Percentiles rank a stretch among this genome's conserved stretches.
These are phyloP conservation scores for Diloba caeruleocephala DNA, from an alignment of 2,888 invertebrate species.

Conservation along the genomic window DNA sequence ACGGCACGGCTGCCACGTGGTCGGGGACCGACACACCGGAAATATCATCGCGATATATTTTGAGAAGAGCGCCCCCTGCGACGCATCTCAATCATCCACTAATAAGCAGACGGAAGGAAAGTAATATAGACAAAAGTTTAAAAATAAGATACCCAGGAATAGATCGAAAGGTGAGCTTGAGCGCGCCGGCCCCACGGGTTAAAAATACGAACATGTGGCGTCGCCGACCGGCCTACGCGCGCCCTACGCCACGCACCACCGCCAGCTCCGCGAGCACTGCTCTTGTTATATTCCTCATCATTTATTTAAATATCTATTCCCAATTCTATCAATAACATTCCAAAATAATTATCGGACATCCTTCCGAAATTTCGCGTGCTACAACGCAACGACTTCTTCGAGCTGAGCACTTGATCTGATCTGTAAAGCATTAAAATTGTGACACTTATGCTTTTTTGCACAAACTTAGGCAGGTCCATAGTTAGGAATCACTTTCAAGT, in stretches of 20 bases:
- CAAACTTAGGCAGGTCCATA: too few species aligned
- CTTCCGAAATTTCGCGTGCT: too few species aligned
- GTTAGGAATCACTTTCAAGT: too few species aligned
- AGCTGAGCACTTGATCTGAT: too few species aligned
- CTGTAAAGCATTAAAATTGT: too few species aligned
- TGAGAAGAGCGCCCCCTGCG: constrained; percentile 85
- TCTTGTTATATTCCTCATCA: constrained; percentile 1
- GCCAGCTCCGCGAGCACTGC: constrained; percentile 29
- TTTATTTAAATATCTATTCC: constrained; percentile 13
- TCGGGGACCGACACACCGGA: constrained; percentile 73
- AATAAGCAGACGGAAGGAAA: constrained; percentile 88
- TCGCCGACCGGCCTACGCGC: constrained; percentile 73
- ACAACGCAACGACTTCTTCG: too few species aligned
- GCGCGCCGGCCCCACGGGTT: constrained; percentile 82
- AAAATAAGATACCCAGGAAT: constrained; percentile 83
- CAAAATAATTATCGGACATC: too few species aligned
- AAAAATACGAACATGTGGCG: constrained; percentile 77
- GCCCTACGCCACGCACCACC: constrained; percentile 61
- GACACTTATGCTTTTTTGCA: too few species aligned
- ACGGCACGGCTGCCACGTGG: constrained; percentile 67
- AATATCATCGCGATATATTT: constrained; percentile 81
- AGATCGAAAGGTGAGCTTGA: constrained; percentile 87
- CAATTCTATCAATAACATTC: constrained; percentile 7
- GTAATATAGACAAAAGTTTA: constrained; percentile 89
- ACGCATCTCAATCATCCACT: constrained; percentile 87